Base-by-base conservation (phyloP, 2,888 invertebrate species). In the Eupithecia vulgata region DNA sequence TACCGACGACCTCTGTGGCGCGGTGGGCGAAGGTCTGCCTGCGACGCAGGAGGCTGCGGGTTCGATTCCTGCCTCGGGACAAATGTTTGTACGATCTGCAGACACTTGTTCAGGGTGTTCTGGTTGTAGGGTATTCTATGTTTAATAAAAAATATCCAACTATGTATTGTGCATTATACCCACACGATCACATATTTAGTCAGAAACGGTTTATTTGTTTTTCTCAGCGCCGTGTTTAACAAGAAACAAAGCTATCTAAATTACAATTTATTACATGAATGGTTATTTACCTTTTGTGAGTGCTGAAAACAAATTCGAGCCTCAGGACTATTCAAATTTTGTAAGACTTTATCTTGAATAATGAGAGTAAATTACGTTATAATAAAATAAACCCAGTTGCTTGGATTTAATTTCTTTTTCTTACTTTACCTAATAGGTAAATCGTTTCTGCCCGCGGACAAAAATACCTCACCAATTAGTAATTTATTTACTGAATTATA, bases 381-480 rank as follows among this genome's bases (percentile, higher is more conserved):
- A 65, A 40, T 21, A 64, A 64, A 64, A 64, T 40, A 64, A 25
- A 59, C 30, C 15, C 13, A 15, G 65, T 65, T 21, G 37, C 65
- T 65, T 65, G 35, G 42, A 64, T 87, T 80, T 78, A 79, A 83
- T 83, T 83, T 73, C 84, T 85, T 87, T 87, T 87, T 88, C 82
- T 81, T 74, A 48, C 21, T 12, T 1, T 25, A 25, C 1, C 3
- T n/a, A 8, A 57, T 21, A 21, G n/a, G 21, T 21, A 52, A 52
- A 52, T 21, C 8, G 8, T 5, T 52, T 52, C 10, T 21, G 8
- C 8, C 48, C 48, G n/a, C n/a, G 25, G 57, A 13, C 12, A 13
- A 25, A 57, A 57, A 5, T 57, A 57, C n/a, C n/a, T n/a, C n/a
- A n/a, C 7, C 13, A 25, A n/a, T 5, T 7, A 48, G 3, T 1